phyloP scores from a whole-genome alignment of 2,888 invertebrate genomes.

The Trachelus tabidus region DNA sequence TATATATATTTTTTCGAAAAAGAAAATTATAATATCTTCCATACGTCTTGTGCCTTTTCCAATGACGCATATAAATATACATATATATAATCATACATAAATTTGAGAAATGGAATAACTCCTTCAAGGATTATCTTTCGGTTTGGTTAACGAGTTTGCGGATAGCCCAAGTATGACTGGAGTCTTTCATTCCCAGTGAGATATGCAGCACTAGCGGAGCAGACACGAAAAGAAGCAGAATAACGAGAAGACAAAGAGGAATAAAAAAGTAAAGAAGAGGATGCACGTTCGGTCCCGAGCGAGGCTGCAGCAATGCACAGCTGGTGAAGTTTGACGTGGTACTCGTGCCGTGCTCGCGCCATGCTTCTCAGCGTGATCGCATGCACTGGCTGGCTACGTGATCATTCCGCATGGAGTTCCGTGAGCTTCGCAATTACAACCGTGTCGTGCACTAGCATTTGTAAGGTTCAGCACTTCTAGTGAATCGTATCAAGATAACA shows the following conservation, averaged over 20 bases:
- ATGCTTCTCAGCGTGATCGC: slow-evolving; percentile 26
- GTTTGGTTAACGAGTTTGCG: background rate
- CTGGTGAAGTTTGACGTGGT: slow-evolving; percentile 10
- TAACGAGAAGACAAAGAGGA: slow-evolving; percentile 14
- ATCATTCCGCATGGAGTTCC: slow-evolving; percentile 51
- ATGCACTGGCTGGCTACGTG: slow-evolving; percentile 28
- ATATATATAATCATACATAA: background rate
- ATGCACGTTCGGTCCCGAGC: slow-evolving; percentile 6
- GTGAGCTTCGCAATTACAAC: slow-evolving; percentile 49
- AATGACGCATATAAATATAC: background rate
- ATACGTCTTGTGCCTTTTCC: background rate
- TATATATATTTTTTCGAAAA: background rate
- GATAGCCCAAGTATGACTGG: background rate
- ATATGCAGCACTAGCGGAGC: slow-evolving; percentile 31
- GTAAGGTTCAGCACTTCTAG: background rate
- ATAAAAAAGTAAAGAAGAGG: slow-evolving; percentile 20
- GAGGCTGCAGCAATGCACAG: background rate
- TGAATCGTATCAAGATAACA: background rate
- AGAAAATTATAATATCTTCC: background rate
- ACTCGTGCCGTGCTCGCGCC: slow-evolving; percentile 32
- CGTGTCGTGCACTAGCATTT: slow-evolving; percentile 27
- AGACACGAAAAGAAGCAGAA: slow-evolving; percentile 14
- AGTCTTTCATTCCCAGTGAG: background rate
- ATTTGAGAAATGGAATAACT: background rate
- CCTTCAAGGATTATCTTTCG: background rate